Conservation (phyloP, 2,888 invertebrate species). For the Buathra laborator region DNA sequence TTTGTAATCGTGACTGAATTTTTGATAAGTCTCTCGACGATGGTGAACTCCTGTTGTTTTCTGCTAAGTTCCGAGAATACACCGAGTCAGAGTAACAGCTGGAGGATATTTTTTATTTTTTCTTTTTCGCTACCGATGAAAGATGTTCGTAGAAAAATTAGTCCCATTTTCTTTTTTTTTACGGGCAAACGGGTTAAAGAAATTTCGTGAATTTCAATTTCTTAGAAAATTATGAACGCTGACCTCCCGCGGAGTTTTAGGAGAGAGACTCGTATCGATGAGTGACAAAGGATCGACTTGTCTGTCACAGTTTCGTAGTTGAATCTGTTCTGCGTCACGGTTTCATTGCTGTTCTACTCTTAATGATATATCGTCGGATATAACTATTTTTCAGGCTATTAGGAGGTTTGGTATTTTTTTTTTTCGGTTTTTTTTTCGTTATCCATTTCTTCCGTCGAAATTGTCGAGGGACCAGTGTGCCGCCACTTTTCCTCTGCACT, state of each 20-base stretch:
- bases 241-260: slow-evolving; percentile 19
- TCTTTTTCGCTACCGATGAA: neutral
- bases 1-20: slow-evolving; percentile 67
- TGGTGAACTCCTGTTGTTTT: slow-evolving; percentile 36
- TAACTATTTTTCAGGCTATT: slow-evolving; percentile 14
- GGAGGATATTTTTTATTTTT: slow-evolving; percentile 21
- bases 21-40: slow-evolving; percentile 52
- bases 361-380: slow-evolving; percentile 43
- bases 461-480: slow-evolving; percentile 14
- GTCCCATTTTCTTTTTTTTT: slow-evolving; percentile 5
- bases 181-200: neutral
- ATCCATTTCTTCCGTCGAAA: slow-evolving; percentile 29
- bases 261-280: slow-evolving; percentile 24
- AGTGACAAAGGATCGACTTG: slow-evolving; percentile 55
- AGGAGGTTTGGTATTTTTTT: neutral
- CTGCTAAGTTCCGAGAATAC: slow-evolving; percentile 47
- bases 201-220: neutral
- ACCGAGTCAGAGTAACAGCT: slow-evolving; percentile 45
- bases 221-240: neutral
- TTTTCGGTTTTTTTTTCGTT: slow-evolving; percentile 6
- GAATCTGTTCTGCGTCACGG: neutral
- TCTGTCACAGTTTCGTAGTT: slow-evolving; percentile 29
- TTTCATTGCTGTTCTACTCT: slow-evolving; percentile 34
- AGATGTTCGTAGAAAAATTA: slow-evolving; percentile 8
- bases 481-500: slow-evolving; percentile 46